Conservation (phyloP, 2,888 invertebrate species). For the Pyrocoelia pectoralis region DNA sequence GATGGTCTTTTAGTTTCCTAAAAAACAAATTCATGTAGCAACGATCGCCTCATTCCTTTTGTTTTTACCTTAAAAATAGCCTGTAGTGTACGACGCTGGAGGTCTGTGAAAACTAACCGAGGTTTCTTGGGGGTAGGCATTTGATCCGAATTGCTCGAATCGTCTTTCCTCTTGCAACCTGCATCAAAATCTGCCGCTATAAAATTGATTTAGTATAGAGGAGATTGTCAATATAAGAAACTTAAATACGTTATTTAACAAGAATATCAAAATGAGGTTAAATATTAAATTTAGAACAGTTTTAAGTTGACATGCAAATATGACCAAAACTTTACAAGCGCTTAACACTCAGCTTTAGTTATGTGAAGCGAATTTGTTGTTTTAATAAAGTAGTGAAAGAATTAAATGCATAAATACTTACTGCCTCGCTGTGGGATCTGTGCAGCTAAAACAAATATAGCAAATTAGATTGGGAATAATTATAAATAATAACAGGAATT, state of each 20-base stretch:
- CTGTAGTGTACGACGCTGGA: conserved; percentile 99
- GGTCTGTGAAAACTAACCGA: conserved; percentile 99
- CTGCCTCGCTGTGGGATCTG: conserved; percentile 90
- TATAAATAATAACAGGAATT: no score
- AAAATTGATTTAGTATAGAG: no score
- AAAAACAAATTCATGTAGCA: neutral
- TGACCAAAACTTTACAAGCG: no score
- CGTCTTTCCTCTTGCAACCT: conserved; percentile 97
- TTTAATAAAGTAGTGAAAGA: no score
- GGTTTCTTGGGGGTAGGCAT: conserved; percentile 98
- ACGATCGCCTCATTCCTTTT: neutral
- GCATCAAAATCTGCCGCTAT: conserved; percentile 36
- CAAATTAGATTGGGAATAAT: neutral
- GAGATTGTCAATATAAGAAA: no score
- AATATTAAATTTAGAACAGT: no score
- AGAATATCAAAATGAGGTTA: no score
- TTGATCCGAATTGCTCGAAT: conserved; percentile 78
- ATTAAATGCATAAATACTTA: conserved; percentile 64
- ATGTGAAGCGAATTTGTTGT: no score
- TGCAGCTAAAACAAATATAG: conserved; percentile 78
- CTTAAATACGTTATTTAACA: no score
- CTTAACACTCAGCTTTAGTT: no score
- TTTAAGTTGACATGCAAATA: no score
- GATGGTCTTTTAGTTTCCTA: conserved; percentile 99
- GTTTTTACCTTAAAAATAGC: conserved; percentile 96